phyloP scores from a whole-genome alignment of 1,140 invertebrate species.

The Drosophila kepulauana region DNA sequence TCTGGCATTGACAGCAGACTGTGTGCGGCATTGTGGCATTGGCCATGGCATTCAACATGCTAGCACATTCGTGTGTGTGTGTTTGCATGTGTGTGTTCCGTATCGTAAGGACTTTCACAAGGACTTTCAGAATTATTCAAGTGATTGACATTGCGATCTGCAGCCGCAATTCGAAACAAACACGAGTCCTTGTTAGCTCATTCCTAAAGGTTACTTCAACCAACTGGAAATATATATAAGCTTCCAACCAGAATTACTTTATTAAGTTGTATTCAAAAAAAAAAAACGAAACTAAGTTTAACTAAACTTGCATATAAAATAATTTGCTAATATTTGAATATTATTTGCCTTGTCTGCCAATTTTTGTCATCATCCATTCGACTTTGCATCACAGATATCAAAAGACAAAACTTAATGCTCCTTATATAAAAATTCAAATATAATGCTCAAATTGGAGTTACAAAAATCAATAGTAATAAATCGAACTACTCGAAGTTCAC shows the following conservation, averaged over 20 bases:
- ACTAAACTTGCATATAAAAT: too few species aligned
- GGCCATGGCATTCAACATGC: constrained; percentile 61
- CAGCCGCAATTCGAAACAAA: not conserved
- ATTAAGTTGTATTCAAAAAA: too few species aligned
- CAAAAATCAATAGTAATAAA: too few species aligned
- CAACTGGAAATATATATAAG: not conserved
- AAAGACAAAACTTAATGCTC: too few species aligned
- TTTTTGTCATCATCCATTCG: too few species aligned
- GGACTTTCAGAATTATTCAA: constrained; percentile 14
- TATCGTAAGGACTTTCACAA: constrained; percentile 30
- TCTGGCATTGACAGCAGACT: constrained; percentile 72
- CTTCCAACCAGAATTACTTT: not conserved
- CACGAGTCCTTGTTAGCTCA: not conserved
- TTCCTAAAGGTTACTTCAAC: not conserved
- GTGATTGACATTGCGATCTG: constrained; percentile 12
- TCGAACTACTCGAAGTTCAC: too few species aligned
- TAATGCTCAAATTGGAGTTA: too few species aligned
- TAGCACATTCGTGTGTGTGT: constrained; percentile 38
- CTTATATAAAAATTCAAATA: too few species aligned
- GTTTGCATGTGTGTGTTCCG: constrained; percentile 29
- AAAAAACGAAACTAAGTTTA: too few species aligned
- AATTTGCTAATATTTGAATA: too few species aligned
- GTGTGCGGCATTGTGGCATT: constrained; percentile 28
- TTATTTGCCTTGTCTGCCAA: too few species aligned
- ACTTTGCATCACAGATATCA: too few species aligned